These are phyloP conservation scores for Vireo altiloquus DNA, from an alignment of 2,113 vertebrate species.

Conservation along the genomic window DNA sequence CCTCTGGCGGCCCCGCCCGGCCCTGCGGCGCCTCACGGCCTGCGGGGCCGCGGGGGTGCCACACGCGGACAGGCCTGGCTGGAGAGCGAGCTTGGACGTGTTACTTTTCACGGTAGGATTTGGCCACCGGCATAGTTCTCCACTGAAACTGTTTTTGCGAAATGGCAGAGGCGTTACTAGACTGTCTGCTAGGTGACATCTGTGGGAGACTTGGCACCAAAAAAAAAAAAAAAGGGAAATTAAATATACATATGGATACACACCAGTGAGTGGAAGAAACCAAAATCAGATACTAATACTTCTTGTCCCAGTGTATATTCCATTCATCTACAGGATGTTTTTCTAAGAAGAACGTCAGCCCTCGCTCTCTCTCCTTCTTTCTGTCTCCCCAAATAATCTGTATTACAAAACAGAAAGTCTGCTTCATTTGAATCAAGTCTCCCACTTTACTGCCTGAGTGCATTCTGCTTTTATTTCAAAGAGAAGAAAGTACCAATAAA, in stretches of 20 bases:
- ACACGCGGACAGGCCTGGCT: fast-evolving
- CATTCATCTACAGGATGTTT: not conserved
- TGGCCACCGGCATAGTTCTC: not conserved
- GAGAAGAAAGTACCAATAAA: not conserved
- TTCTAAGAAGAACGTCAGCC: not conserved
- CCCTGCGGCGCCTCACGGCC: fast-evolving
- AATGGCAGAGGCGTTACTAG: not conserved
- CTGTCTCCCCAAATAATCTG: not conserved
- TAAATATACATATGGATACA: not conserved
- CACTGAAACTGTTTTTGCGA: not conserved
- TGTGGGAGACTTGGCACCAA: not conserved
- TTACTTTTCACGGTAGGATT: not conserved
- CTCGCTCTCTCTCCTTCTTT: fast-evolving
- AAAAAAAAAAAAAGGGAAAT: not conserved
- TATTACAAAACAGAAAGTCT: not conserved
- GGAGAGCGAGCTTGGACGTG: too few relatives aligned
- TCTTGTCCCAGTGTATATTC: not conserved
- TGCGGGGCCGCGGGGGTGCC: fast-evolving
- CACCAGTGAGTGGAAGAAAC: not conserved
- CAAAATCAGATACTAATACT: not conserved
- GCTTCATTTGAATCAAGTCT: not conserved
- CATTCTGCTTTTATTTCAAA: not conserved
- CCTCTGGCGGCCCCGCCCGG: not conserved
- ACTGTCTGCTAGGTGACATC: not conserved
- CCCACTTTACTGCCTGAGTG: not conserved